A percentile compares a stretch with the other conserved stretches of the same genome.
Evolutionary conservation across 2,888 invertebrate species (phyloP).

Genomic region (Nebria brevicollis): DNA sequence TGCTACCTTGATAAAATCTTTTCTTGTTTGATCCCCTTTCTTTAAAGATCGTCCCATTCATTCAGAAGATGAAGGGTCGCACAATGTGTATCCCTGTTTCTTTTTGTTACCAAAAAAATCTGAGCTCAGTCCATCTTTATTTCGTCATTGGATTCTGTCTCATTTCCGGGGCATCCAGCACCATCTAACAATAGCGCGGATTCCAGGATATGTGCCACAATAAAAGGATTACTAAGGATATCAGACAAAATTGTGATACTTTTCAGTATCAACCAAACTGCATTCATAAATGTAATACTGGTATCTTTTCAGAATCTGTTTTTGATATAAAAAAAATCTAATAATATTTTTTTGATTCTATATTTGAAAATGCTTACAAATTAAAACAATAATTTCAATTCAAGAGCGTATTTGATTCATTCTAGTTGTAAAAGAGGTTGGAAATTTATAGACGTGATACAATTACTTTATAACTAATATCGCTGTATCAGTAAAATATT

Average conservation of each 20-base stretch:
- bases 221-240: constrained; percentile 44
- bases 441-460: constrained; percentile 30
- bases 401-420: not conserved
- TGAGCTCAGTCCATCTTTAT: constrained; percentile 51
- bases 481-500: constrained; percentile 46
- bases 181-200: constrained; percentile 47
- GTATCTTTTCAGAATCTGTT: not conserved
- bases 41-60: constrained; percentile 51
- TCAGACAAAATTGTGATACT: constrained; percentile 40
- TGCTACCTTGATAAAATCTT: constrained; percentile 40
- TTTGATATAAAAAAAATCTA: no score
- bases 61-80: constrained; percentile 51
- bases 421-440: not conserved
- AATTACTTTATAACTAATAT: constrained; percentile 47
- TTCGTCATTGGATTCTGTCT: constrained; percentile 41
- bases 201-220: constrained; percentile 47
- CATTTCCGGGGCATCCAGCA: constrained; percentile 45
- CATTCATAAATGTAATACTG: constrained; percentile 42
- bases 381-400: no score
- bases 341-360: no score
- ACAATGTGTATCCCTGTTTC: constrained; percentile 51
- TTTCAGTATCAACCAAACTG: constrained; percentile 41
- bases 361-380: no score
- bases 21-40: constrained; percentile 50
- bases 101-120: constrained; percentile 53